A percentile compares a stretch with the other conserved stretches of the same genome.
phyloP scores from a whole-genome alignment of 2,113 vertebrate genomes.

The Amazona vittata region DNA sequence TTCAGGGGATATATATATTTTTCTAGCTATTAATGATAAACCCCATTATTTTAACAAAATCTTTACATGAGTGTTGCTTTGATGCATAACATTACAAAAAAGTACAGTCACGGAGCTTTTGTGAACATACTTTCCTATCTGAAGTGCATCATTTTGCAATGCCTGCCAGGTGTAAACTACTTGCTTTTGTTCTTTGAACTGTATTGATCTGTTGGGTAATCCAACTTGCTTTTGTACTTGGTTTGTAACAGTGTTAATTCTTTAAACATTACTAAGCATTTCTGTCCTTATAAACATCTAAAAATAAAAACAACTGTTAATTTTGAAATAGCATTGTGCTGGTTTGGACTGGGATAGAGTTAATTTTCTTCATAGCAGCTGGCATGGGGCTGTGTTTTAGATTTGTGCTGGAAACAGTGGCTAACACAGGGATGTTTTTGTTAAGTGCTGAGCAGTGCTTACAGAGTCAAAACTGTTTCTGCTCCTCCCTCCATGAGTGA shows the following conservation, averaged over 20 bases:
- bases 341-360: neutral
- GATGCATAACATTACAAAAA: neutral
- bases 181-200: conserved; percentile 5
- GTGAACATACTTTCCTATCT: neutral
- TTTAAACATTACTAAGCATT: neutral
- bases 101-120: neutral
- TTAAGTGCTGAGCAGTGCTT: neutral
- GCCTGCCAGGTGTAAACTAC: neutral
- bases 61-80: neutral
- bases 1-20: neutral
- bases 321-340: neutral
- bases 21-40: neutral
- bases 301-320: neutral
- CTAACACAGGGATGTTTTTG: neutral
- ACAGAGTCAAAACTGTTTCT: neutral
- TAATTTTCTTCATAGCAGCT: neutral
- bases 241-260: neutral
- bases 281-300: neutral
- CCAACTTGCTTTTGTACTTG: fast-evolving
- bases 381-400: neutral
- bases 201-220: neutral
- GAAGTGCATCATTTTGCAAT: neutral
- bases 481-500: neutral
- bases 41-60: neutral
- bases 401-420: neutral